Evolutionary conservation across 2,113 vertebrate species (phyloP).

Genomic region (Menidia beryllina): DNA sequence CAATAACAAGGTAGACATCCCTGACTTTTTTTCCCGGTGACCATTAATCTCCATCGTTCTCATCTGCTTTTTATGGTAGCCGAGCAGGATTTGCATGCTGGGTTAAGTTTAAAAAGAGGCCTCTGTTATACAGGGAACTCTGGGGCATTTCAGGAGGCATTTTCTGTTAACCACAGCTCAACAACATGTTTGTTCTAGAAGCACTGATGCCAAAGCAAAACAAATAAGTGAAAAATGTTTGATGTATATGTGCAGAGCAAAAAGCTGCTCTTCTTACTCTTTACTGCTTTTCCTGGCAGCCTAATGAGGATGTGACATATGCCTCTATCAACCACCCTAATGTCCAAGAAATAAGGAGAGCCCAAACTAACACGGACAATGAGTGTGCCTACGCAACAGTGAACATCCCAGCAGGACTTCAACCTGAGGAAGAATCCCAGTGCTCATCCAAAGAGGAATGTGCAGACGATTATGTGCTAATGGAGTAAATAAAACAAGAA

Average conservation of each 20-base stretch:
- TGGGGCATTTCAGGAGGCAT: slow-evolving; percentile 10
- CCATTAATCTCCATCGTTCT: slow-evolving; percentile 9
- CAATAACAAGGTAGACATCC: slow-evolving; percentile 42
- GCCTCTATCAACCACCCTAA: slow-evolving; percentile 73
- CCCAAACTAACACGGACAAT: neutral
- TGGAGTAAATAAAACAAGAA: slow-evolving; percentile 52
- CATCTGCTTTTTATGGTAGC: slow-evolving; percentile 3
- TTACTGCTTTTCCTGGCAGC: slow-evolving; percentile 26
- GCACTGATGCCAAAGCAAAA: neutral
- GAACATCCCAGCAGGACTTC: slow-evolving; percentile 29
- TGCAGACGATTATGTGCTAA: slow-evolving; percentile 78
- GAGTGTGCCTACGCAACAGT: slow-evolving; percentile 80
- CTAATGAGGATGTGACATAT: slow-evolving; percentile 74
- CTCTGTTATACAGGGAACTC: neutral
- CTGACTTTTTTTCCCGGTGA: slow-evolving; percentile 9
- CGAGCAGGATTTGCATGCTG: slow-evolving; percentile 51
- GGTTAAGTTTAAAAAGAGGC: neutral
- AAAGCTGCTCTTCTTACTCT: neutral
- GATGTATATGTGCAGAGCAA: neutral
- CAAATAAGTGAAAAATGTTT: too few species aligned
- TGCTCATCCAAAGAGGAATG: slow-evolving; percentile 57
- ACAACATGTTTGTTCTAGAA: neutral
- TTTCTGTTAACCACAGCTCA: neutral
- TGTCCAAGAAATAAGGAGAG: neutral
- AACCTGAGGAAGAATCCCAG: neutral